phyloP scores from a whole-genome alignment of 92 coral and sea anemone genomes.

The Plumapathes pennacea region DNA sequence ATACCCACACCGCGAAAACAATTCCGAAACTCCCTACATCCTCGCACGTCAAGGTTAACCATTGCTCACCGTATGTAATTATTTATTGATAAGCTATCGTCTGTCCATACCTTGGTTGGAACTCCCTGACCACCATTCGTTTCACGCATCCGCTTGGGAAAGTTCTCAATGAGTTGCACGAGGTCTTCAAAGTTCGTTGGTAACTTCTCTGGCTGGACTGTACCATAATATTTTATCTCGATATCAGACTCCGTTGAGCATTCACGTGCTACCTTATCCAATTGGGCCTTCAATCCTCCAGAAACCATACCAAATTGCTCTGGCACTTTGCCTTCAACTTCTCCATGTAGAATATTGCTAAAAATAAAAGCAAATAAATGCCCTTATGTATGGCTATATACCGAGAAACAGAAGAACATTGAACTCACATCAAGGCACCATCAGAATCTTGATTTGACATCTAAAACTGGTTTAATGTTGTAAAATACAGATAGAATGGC shows the following conservation, averaged over 20 bases:
- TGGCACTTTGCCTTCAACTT: conserved; percentile 5
- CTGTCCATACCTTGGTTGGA: conserved; percentile 8
- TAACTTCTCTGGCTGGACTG: conserved; percentile 23
- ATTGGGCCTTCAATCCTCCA: conserved; percentile 21
- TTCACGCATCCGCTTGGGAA: conserved; percentile 15
- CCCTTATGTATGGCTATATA: too few relatives aligned
- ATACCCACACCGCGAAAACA: too few relatives aligned
- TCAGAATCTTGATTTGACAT: too few relatives aligned
- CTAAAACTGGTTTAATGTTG: too few relatives aligned
- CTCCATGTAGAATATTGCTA: background rate
- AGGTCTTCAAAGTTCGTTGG: conserved; percentile 31
- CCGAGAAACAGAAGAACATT: too few relatives aligned
- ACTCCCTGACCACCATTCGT: conserved; percentile 27
- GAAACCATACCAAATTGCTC: background rate
- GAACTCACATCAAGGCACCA: too few relatives aligned
- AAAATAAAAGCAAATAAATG: background rate
- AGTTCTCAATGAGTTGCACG: conserved; percentile 18
- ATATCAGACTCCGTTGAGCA: conserved; percentile 4
- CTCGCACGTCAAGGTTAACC: too few relatives aligned
- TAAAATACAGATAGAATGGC: too few relatives aligned
- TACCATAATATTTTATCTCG: conserved; percentile 32
- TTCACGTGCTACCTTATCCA: conserved; percentile 14
- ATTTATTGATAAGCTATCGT: too few relatives aligned
- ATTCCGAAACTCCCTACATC: too few relatives aligned
- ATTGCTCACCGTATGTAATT: too few relatives aligned